Base-by-base conservation (phyloP, 2,797 vertebrate species). In the Pitangus sulphuratus region DNA sequence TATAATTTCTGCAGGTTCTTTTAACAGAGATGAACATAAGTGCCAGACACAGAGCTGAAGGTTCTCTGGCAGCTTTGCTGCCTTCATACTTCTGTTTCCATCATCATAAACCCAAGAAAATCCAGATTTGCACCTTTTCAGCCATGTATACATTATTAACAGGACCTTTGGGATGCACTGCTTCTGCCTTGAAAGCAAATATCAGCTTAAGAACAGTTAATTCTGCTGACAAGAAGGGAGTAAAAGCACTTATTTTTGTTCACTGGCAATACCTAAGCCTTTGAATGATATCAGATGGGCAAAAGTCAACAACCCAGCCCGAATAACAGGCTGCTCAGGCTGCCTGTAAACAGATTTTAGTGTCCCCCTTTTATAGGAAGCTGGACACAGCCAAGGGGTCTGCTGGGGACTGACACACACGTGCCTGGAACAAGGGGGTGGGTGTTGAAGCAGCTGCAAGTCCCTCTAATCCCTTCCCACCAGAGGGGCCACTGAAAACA, bases 241-340 rank as follows among this genome's bases (percentile, higher is more conserved):
- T 56, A 76, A 64, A 48, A 89, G 50, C 68, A 26, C 25, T 87
- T 79, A 50, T 13, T 94, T 95, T 83, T 80, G 75, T 30, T 60
- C 5, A 1, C 64, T 93, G 81, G 86, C 93, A 93, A 74, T 53
- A 77, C 54, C 88, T 77, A 83, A 60, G 64, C 60, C 45, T 76
- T 82, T 96, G 95, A 95, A 69, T 45, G 42, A 53, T 89, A 95
- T 89, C 92, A 94, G 81, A 90, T 91, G 90, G 79, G 84, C 92
- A 95, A 93, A 93, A 96, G 85, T 94, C 90, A 90, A 92, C 84
- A 90, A 83, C 65, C 61, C 62, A 53, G 64, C 50, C 89, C 37
- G 37, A 87, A 57, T 12, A 82, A 69, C 3, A 26, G 56, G 81
- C 81, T 0, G 14, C 71, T 84, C 75, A 77, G 84, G 57, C 75